Evolutionary conservation across 2,113 vertebrate species (phyloP).

Genomic region (Pandion haliaetus): DNA sequence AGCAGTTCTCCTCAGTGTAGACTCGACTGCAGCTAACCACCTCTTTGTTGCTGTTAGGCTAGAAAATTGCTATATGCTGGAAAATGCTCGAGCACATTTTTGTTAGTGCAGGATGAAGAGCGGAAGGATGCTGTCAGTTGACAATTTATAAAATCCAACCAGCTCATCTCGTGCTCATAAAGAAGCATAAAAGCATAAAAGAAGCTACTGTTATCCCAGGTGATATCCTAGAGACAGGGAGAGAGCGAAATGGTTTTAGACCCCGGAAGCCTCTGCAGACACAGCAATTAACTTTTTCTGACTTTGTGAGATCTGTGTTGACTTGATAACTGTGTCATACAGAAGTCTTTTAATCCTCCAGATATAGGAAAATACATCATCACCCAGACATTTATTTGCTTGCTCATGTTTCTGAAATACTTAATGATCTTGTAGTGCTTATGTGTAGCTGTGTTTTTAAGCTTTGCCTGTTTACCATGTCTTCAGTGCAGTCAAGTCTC

Average conservation of each 20-base stretch:
- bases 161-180: neutral
- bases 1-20: neutral
- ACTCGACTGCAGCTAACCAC: neutral
- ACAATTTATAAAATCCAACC: neutral
- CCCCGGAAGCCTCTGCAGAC: neutral
- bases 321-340: neutral
- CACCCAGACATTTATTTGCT: neutral
- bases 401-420: neutral
- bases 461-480: neutral
- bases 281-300: neutral
- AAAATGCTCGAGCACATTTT: neutral
- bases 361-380: neutral
- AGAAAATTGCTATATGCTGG: neutral
- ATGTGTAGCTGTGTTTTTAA: neutral
- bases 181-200: neutral
- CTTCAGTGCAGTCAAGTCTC: neutral
- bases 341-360: neutral
- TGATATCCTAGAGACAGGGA: neutral
- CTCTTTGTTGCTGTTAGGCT: neutral
- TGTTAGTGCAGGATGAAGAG: neutral
- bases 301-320: neutral
- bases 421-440: neutral
- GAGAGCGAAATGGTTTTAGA: neutral
- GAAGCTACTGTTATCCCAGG: neutral
- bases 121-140: neutral